Evolutionary conservation across 2,113 vertebrate species (phyloP).

Genomic region (Colius striatus): DNA sequence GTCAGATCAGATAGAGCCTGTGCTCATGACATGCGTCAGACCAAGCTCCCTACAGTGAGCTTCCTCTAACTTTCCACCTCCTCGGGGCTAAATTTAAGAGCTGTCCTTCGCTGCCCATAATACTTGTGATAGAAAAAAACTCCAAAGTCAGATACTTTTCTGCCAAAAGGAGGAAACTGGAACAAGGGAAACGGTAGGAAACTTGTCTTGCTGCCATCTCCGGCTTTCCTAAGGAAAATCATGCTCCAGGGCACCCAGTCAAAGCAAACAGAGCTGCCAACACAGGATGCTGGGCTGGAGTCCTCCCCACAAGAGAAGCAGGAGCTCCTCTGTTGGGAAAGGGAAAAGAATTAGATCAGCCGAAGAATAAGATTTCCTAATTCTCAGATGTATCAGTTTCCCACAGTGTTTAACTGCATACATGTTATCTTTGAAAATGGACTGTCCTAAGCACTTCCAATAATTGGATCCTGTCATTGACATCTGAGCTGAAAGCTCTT

Average conservation of each 20-base stretch:
- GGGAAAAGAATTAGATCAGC: not conserved
- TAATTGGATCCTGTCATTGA: not conserved
- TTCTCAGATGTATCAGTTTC: not conserved
- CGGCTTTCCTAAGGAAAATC: not conserved
- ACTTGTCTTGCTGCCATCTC: slow-evolving; percentile 11
- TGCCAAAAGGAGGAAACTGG: slow-evolving; percentile 19
- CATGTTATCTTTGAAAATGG: not conserved
- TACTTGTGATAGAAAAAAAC: rapidly evolving
- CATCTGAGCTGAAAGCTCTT: not conserved
- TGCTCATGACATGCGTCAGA: not conserved
- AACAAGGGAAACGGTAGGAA: not conserved
- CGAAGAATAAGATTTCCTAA: not conserved
- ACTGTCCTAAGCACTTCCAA: not conserved
- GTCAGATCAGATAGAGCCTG: not conserved
- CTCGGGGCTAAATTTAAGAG: slow-evolving; percentile 49
- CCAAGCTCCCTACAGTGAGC: not conserved
- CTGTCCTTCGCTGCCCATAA: not conserved
- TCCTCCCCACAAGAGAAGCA: not conserved
- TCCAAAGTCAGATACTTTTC: not conserved
- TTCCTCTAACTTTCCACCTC: slow-evolving; percentile 10
- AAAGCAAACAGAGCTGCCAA: not conserved
- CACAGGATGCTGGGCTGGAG: rapidly evolving
- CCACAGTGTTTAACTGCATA: not conserved
- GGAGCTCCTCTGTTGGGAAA: not conserved
- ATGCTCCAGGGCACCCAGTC: not conserved